Percentiles rank a stretch among this genome's conserved stretches.
Evolutionary conservation across 2,888 invertebrate species (phyloP).

Genomic region (Leptinotarsa rubiginosa): DNA sequence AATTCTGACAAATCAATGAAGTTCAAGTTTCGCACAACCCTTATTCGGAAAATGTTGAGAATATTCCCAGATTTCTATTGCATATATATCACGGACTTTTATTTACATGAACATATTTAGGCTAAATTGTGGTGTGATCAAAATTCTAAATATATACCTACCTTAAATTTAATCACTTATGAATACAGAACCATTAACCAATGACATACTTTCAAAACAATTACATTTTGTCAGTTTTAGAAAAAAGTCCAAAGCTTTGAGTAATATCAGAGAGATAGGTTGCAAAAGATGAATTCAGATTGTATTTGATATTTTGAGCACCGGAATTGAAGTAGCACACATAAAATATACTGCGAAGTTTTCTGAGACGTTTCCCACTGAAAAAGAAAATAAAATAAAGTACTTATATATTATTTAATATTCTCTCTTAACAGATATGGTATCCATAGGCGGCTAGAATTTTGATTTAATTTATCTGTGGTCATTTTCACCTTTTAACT

Average conservation of each 20-base stretch:
- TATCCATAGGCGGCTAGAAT: too few relatives aligned
- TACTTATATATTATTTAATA: too few relatives aligned
- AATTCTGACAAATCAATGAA: neutral
- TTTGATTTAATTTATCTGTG: too few relatives aligned
- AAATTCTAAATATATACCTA: slow-evolving; percentile 13
- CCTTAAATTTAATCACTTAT: slow-evolving; percentile 40
- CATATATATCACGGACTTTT: neutral
- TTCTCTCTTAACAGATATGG: too few relatives aligned
- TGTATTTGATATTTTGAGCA: slow-evolving; percentile 68
- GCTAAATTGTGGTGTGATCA: neutral
- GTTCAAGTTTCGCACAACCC: neutral
- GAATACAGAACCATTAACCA: slow-evolving; percentile 33
- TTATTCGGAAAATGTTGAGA: neutral
- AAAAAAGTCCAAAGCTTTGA: slow-evolving; percentile 67
- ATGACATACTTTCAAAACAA: slow-evolving; percentile 29
- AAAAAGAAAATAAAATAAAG: slow-evolving; percentile 53
- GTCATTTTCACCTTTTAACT: too few relatives aligned
- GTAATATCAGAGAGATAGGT: slow-evolving; percentile 70
- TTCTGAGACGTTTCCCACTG: slow-evolving; percentile 68
- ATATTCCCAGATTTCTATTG: neutral
- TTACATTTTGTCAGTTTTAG: slow-evolving; percentile 30
- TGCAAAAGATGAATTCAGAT: slow-evolving; percentile 67
- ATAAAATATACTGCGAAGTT: slow-evolving; percentile 71
- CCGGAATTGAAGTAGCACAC: slow-evolving; percentile 66
- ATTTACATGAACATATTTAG: neutral